These are phyloP conservation scores for Rhagoletis pomonella DNA, from an alignment of 1,140 invertebrate genomes.

Conservation along the genomic window DNA sequence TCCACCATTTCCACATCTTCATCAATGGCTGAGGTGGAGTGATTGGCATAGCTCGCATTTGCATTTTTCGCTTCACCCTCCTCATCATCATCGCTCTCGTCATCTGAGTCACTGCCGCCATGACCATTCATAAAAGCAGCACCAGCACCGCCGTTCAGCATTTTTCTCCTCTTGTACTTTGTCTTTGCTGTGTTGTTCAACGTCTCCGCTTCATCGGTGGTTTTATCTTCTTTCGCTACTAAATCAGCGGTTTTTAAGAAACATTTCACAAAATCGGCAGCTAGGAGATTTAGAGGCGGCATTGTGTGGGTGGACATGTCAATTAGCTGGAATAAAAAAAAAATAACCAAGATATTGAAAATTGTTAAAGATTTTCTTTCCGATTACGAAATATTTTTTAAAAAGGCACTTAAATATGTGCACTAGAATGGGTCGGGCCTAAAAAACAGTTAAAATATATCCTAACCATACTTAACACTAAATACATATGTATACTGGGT, in stretches of 20 bases:
- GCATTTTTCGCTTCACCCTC: neutral
- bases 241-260: slow-evolving; percentile 67
- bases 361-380: too few relatives aligned
- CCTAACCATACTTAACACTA: too few relatives aligned
- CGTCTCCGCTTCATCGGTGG: neutral
- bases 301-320: slow-evolving; percentile 76
- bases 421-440: too few relatives aligned
- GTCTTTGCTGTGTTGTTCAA: neutral
- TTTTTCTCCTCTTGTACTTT: slow-evolving; percentile 24
- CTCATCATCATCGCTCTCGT: slow-evolving; percentile 29
- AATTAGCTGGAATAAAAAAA: slow-evolving; percentile 70
- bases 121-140: slow-evolving; percentile 48
- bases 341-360: too few relatives aligned
- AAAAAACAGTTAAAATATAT: too few relatives aligned
- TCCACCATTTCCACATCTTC: slow-evolving; percentile 14
- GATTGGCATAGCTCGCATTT: neutral
- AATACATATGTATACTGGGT: too few relatives aligned
- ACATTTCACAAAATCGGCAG: slow-evolving; percentile 75
- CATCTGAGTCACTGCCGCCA: slow-evolving; percentile 30
- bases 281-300: slow-evolving; percentile 76
- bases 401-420: too few relatives aligned
- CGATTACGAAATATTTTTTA: too few relatives aligned
- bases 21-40: neutral
- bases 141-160: neutral
- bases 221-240: slow-evolving; percentile 44